Percentiles rank a stretch among this genome's conserved stretches.
These are phyloP conservation scores for Tolmerus cingulatus DNA, from an alignment of 2,888 invertebrate species.

Conservation along the genomic window DNA sequence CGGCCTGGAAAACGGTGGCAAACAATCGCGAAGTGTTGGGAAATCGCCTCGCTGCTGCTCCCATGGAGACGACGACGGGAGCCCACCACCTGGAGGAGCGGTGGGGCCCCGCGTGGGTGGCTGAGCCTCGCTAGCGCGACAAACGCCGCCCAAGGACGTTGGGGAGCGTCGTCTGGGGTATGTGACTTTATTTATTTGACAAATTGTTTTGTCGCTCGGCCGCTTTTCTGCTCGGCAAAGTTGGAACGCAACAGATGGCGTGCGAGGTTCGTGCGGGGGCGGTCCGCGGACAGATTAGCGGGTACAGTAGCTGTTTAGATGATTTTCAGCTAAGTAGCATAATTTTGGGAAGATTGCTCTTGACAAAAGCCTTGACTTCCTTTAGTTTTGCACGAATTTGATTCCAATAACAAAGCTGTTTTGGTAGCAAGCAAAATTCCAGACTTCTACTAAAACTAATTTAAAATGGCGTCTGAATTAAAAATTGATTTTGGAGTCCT, in stretches of 20 bases:
- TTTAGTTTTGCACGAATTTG: background rate
- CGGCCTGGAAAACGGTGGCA: background rate
- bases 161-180: background rate
- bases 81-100: background rate
- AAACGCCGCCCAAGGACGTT: background rate
- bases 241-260: background rate
- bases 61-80: background rate
- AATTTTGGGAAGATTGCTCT: background rate
- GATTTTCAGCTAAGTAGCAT: background rate
- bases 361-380: background rate
- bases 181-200: background rate
- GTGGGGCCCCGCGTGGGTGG: background rate
- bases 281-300: background rate
- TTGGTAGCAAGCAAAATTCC: background rate
- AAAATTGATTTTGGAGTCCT: too few relatives aligned
- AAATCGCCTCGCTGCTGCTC: background rate
- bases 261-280: background rate
- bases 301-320: background rate
- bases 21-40: background rate
- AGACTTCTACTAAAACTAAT: background rate
- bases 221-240: background rate
- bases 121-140: background rate
- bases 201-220: background rate
- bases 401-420: background rate
- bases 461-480: background rate